phyloP scores from a whole-genome alignment of 1,140 invertebrate species.

The Yoshiicerus persimilis region DNA sequence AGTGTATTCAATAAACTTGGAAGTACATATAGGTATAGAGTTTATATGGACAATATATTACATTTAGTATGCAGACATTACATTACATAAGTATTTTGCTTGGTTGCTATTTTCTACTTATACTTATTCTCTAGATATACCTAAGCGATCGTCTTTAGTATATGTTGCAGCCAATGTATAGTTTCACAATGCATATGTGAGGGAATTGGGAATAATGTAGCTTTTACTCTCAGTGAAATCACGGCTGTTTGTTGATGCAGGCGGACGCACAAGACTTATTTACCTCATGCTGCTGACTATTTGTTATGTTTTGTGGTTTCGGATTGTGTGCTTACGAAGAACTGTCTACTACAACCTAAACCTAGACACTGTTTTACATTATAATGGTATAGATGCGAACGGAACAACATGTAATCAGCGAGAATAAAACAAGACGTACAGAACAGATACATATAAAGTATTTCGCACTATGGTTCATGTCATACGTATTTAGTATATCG shows the following conservation, averaged over 20 bases:
- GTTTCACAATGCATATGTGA: neutral
- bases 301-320: conserved; percentile 8
- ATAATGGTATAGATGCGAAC: neutral
- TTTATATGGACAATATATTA: neutral
- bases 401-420: neutral
- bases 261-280: conserved; percentile 14
- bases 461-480: neutral
- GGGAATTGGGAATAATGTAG: neutral
- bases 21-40: neutral
- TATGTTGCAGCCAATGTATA: neutral
- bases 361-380: neutral
- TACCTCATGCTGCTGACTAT: conserved; percentile 3
- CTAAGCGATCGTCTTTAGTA: neutral
- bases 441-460: neutral
- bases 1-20: neutral
- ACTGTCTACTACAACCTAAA: too few species aligned
- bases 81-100: neutral
- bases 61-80: neutral
- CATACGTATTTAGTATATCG: neutral
- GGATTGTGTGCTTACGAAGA: neutral
- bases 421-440: neutral
- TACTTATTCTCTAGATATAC: neutral
- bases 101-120: neutral
- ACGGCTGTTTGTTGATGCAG: conserved; percentile 1
- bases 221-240: neutral